phyloP scores from a whole-genome alignment of 2,888 invertebrate species.

The Hirudinaria manillensis region DNA sequence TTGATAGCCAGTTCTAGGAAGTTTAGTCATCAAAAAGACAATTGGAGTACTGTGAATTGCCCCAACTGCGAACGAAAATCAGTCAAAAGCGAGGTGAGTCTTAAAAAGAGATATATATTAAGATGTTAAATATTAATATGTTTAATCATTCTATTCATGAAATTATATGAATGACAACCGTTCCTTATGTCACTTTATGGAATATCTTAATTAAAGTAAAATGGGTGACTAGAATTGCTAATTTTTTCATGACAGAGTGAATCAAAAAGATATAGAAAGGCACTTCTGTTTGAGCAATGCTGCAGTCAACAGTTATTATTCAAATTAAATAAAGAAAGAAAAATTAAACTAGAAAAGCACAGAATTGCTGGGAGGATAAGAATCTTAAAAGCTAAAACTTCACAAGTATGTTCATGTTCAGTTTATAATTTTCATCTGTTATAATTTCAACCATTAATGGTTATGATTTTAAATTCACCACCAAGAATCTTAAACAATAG shows the following conservation, averaged over 20 bases:
- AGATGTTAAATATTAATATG: neutral
- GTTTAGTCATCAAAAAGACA: constrained; percentile 2
- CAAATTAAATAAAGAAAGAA: constrained; percentile 7
- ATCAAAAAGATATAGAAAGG: neutral
- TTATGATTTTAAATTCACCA: too few species aligned
- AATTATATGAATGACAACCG: neutral
- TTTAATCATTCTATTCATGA: neutral
- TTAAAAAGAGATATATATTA: too few species aligned
- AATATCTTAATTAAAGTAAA: neutral
- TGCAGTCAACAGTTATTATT: neutral
- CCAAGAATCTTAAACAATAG: too few species aligned
- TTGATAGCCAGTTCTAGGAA: constrained; percentile 8
- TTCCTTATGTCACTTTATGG: neutral
- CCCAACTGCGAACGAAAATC: neutral
- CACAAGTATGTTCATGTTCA: neutral
- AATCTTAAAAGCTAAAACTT: constrained; percentile 3
- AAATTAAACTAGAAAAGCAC: neutral
- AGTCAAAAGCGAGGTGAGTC: neutral
- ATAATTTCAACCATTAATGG: too few species aligned
- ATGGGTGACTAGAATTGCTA: neutral
- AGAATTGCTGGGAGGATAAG: neutral
- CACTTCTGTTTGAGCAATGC: neutral
- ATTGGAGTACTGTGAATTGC: neutral
- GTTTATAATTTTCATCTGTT: neutral
- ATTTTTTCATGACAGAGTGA: neutral